phyloP scores from a whole-genome alignment of 64 coral and sea anemone genomes.

The Dendrophyllia cribrosa region DNA sequence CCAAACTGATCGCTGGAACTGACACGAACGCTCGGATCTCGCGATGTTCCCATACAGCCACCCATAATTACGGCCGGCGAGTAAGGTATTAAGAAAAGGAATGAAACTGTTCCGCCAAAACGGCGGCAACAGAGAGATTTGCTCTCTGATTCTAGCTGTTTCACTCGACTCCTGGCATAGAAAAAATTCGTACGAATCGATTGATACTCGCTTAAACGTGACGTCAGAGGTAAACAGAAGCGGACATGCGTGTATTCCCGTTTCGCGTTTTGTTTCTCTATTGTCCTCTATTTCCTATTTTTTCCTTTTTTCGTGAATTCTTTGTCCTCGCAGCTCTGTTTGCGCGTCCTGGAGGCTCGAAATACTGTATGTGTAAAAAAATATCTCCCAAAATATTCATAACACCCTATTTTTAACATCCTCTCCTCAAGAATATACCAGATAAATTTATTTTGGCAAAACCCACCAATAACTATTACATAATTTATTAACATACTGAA shows the following conservation, averaged over 20 bases:
- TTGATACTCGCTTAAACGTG: conserved; percentile 32
- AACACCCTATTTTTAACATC: too few species aligned
- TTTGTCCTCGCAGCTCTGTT: background rate
- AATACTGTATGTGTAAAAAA: too few species aligned
- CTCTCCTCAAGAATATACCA: too few species aligned
- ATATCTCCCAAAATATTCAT: too few species aligned
- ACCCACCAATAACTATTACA: too few species aligned
- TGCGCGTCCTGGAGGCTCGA: too few species aligned
- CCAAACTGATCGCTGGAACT: conserved; percentile 96
- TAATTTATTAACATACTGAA: too few species aligned
- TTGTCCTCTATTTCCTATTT: background rate
- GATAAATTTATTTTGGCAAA: too few species aligned
- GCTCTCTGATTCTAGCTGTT: background rate
- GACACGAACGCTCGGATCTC: conserved; percentile 87
- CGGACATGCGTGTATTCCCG: conserved; percentile 7
- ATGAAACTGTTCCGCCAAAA: conserved; percentile 30
- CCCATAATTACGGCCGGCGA: conserved; percentile 63
- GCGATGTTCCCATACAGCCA: conserved; percentile 96
- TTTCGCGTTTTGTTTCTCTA: background rate
- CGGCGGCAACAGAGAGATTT: conserved; percentile 23
- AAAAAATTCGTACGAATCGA: conserved; percentile 25
- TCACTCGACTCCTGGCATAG: background rate
- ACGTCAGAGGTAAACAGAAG: conserved; percentile 40
- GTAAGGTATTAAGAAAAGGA: background rate
- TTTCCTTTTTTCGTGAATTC: background rate